Conservation (phyloP, 1,140 invertebrate species). For the Halesus radiatus region DNA sequence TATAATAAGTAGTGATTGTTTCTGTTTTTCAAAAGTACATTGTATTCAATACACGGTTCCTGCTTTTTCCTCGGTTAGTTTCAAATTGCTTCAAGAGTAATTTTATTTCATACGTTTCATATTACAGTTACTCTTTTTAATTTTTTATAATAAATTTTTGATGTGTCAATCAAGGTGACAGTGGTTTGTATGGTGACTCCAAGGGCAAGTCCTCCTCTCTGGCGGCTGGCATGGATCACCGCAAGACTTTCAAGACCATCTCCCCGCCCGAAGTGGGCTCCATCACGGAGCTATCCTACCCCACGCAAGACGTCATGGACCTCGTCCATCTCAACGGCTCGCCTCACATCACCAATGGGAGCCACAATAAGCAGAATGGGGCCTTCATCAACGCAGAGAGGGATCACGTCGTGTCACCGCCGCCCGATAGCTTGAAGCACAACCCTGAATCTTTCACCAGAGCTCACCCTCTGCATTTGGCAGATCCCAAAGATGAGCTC, state of each 20-base stretch:
- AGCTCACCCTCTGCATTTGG: constrained; percentile 42
- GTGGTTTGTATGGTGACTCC: constrained; percentile 11
- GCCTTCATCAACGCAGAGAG: constrained; percentile 63
- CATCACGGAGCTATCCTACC: constrained; percentile 43
- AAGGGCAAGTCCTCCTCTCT: constrained; percentile 51
- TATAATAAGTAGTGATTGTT: no score
- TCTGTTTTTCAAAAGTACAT: no score
- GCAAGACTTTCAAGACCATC: neutral
- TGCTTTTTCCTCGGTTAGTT: no score
- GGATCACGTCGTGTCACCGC: constrained; percentile 11
- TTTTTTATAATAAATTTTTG: no score
- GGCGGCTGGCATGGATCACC: constrained; percentile 48
- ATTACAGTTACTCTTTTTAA: no score
- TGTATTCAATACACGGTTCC: no score
- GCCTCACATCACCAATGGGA: constrained; percentile 46
- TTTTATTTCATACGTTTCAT: no score
- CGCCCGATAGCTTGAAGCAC: neutral
- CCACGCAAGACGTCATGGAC: constrained; percentile 15
- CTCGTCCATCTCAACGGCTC: constrained; percentile 60
- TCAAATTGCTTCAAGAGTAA: no score
- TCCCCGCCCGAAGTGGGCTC: constrained; percentile 48
- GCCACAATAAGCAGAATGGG: constrained; percentile 60
- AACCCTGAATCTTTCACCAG: constrained; percentile 26
- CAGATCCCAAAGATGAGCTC: constrained; percentile 60
- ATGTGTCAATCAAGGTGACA: constrained; percentile 12